A percentile compares a stretch with the other conserved stretches of the same genome.
These are phyloP conservation scores for Poecile montanus DNA, from an alignment of 2,797 vertebrate genomes.

Conservation along the genomic window DNA sequence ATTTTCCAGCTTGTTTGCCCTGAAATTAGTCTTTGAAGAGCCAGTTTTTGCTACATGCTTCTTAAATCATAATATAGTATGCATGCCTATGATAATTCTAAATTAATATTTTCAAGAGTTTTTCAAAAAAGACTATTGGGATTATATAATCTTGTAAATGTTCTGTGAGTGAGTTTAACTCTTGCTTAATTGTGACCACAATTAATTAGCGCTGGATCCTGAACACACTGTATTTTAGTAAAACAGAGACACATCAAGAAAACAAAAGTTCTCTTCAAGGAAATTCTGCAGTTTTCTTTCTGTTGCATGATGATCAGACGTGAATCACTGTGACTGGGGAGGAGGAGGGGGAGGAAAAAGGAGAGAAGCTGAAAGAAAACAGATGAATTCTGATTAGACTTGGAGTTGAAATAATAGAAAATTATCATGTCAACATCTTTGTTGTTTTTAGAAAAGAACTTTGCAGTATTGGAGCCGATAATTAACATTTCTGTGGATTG, in stretches of 20 bases:
- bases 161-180: neutral
- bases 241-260: neutral
- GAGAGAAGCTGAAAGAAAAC: neutral
- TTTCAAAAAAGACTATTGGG: fast-evolving
- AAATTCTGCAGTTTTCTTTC: neutral
- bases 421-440: neutral
- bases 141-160: neutral
- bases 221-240: neutral
- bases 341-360: neutral
- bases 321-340: neutral
- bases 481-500: neutral
- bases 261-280: neutral
- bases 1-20: neutral
- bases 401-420: neutral
- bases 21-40: neutral
- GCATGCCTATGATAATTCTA: neutral
- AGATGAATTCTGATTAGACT: neutral
- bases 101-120: neutral
- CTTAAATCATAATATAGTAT: neutral
- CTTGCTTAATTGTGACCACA: neutral
- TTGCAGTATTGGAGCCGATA: neutral
- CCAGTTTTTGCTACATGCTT: neutral
- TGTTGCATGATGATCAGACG: neutral
- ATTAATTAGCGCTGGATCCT: neutral
- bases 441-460: neutral